Evolutionary conservation across 2,113 vertebrate species (phyloP).

Genomic region (Pollachius pollachius): DNA sequence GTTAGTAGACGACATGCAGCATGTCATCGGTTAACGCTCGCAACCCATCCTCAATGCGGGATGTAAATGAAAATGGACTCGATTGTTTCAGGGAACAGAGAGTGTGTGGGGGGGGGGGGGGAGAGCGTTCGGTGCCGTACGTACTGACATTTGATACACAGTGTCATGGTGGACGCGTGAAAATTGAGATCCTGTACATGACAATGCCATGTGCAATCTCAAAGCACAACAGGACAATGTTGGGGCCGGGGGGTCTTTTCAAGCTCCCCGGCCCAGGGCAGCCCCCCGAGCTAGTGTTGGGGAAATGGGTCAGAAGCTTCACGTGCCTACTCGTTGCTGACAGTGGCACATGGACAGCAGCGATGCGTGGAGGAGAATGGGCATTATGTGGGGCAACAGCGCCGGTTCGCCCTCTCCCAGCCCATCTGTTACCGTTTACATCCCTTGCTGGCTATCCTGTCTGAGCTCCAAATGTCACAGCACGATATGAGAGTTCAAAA

Average conservation of each 20-base stretch:
- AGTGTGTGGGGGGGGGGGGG: neutral
- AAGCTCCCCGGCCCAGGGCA: slow-evolving; percentile 10
- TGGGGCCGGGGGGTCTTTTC: too few relatives aligned
- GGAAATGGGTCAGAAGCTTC: slow-evolving; percentile 61
- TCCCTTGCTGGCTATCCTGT: neutral
- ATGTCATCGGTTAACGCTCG: slow-evolving; percentile 12
- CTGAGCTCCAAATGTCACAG: slow-evolving; percentile 3
- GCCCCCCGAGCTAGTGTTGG: slow-evolving; percentile 47
- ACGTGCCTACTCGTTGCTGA: slow-evolving; percentile 36
- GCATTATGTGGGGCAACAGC: slow-evolving; percentile 44
- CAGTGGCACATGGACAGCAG: slow-evolving; percentile 26
- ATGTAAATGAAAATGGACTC: neutral
- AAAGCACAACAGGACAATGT: too few relatives aligned
- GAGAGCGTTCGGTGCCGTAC: neutral
- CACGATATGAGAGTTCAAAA: neutral
- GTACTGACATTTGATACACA: neutral
- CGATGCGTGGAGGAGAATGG: slow-evolving; percentile 20
- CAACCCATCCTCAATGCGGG: neutral
- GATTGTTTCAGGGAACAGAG: neutral
- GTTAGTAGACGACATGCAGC: neutral
- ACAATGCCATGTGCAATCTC: neutral
- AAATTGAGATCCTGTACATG: slow-evolving; percentile 7
- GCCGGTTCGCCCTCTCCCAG: slow-evolving; percentile 10
- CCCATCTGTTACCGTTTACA: slow-evolving; percentile 16
- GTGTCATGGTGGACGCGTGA: neutral